phyloP scores from a whole-genome alignment of 2,797 vertebrate genomes.

The Podarcis lilfordi region DNA sequence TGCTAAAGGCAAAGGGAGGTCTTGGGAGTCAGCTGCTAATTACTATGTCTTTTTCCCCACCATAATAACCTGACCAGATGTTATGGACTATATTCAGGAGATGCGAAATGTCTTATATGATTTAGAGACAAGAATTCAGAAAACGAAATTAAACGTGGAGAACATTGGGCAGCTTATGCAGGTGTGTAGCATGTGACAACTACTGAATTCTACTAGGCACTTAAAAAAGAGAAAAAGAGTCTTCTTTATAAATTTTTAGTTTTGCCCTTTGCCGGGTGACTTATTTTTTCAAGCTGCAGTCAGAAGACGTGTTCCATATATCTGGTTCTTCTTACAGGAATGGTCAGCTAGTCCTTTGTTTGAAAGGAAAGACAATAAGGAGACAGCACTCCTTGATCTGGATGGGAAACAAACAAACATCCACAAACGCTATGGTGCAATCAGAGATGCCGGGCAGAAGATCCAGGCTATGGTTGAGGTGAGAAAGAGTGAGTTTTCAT shows the following conservation, averaged over 20 bases:
- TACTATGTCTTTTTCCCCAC: background rate
- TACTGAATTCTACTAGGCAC: background rate
- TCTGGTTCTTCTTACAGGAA: constrained; percentile 59
- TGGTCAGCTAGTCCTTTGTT: constrained; percentile 80
- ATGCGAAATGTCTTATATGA: constrained; percentile 62
- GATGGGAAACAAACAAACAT: constrained; percentile 62
- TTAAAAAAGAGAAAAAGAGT: background rate
- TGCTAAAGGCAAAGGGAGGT: background rate
- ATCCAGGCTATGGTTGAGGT: constrained; percentile 78
- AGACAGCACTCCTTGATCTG: constrained; percentile 71
- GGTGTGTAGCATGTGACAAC: constrained; percentile 50
- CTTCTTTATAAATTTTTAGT: background rate
- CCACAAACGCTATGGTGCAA: constrained; percentile 53
- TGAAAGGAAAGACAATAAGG: constrained; percentile 78
- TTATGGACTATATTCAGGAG: constrained; percentile 73
- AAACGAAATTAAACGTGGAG: constrained; percentile 71
- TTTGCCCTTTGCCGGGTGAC: background rate
- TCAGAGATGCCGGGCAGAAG: constrained; percentile 67
- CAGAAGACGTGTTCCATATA: fast-evolving
- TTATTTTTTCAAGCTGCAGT: background rate
- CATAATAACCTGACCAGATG: constrained; percentile 51
- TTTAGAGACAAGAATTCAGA: constrained; percentile 74
- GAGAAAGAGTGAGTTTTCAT: background rate
- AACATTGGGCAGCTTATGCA: constrained; percentile 69
- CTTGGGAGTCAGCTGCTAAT: background rate